A percentile compares a stretch with the other conserved stretches of the same genome.
Conservation (phyloP, 2,797 vertebrate species). For the Xenops minutus region DNA sequence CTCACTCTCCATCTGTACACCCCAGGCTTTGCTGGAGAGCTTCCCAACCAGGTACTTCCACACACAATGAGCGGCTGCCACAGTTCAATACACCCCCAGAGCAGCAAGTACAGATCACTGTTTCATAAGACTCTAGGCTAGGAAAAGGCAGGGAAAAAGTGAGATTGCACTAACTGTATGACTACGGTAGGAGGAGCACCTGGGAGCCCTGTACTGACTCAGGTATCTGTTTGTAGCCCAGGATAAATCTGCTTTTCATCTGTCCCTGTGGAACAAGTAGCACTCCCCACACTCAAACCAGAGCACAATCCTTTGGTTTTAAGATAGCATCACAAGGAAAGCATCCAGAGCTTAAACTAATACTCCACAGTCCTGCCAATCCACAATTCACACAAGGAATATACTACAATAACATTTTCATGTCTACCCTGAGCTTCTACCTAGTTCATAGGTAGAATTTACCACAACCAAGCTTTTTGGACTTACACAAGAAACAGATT, state of each 20-base stretch:
- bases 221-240: neutral
- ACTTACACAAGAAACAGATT: neutral
- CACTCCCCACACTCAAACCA: neutral
- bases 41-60: neutral
- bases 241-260: neutral
- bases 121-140: neutral
- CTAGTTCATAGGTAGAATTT: neutral
- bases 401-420: neutral
- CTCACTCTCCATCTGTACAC: no score
- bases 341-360: neutral
- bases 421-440: neutral
- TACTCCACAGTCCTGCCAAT: neutral
- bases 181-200: neutral
- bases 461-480: neutral
- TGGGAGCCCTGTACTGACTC: neutral
- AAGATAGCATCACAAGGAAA: neutral
- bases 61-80: accelerated
- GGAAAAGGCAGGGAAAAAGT: neutral
- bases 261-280: neutral
- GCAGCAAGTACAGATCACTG: neutral
- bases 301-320: neutral
- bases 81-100: no score
- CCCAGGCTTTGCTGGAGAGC: neutral
- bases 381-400: neutral
- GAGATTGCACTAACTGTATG: neutral